phyloP scores from a whole-genome alignment of 2,797 vertebrate genomes.

The Sciurus vulgaris region DNA sequence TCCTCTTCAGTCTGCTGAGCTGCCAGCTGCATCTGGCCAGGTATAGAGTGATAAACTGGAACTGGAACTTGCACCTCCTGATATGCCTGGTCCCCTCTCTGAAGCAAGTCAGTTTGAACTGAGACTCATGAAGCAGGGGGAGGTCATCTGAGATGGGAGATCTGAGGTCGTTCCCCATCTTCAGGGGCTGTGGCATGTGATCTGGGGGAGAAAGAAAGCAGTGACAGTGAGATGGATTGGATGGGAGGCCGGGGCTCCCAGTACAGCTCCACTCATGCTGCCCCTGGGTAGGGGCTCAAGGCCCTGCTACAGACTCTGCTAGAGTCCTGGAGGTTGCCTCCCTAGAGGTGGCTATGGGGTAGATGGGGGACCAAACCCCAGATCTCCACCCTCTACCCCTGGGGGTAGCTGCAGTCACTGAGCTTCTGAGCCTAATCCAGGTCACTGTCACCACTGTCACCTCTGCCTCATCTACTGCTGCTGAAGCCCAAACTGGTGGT shows the following conservation, averaged over 20 bases:
- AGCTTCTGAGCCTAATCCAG: slow-evolving; percentile 81
- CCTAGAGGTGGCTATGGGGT: not conserved
- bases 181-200: slow-evolving; percentile 76
- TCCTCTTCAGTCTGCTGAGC: too few species aligned
- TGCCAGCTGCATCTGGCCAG: too few species aligned
- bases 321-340: slow-evolving; percentile 64
- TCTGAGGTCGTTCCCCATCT: slow-evolving; percentile 98
- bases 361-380: slow-evolving; percentile 61
- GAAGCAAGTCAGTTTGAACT: slow-evolving; percentile 96
- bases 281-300: slow-evolving; percentile 67
- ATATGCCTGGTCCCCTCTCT: slow-evolving; percentile 95
- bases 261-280: slow-evolving; percentile 74
- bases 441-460: slow-evolving; percentile 73
- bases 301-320: slow-evolving; percentile 58
- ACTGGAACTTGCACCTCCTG: slow-evolving; percentile 87
- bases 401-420: slow-evolving; percentile 76
- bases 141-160: slow-evolving; percentile 98
- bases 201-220: slow-evolving; percentile 67
- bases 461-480: slow-evolving; percentile 75
- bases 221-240: slow-evolving; percentile 65
- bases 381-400: slow-evolving; percentile 78
- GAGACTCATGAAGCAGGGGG: slow-evolving; percentile 97
- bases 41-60: too few species aligned
- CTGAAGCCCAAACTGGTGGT: too few species aligned
- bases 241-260: slow-evolving; percentile 66